Percentiles rank a stretch among this genome's conserved stretches.
Conservation (phyloP, 37 sponge, comb jelly and placozoan genomes). For the Beroe forskalii region DNA sequence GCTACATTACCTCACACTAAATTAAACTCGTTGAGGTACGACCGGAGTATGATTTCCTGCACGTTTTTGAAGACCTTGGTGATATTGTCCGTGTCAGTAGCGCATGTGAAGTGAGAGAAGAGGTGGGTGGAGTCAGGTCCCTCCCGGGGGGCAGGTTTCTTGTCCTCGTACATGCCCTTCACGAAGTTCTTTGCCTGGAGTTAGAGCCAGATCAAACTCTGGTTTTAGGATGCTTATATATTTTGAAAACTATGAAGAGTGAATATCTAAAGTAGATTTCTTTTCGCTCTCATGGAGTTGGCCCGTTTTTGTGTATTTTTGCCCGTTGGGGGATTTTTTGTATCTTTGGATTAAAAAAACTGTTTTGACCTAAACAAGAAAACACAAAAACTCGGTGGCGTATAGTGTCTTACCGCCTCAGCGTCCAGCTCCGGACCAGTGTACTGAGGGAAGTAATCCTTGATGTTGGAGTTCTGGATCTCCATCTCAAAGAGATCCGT, state of each 20-base stretch:
- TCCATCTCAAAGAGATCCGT: constrained; percentile 59
- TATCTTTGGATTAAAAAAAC: too few species aligned
- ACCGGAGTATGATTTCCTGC: constrained; percentile 31
- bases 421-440: not conserved
- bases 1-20: too few species aligned
- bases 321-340: too few species aligned
- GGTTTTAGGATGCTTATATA: too few species aligned
- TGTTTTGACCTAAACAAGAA: too few species aligned
- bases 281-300: too few species aligned
- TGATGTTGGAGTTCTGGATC: not conserved
- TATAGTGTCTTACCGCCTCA: constrained; percentile 22
- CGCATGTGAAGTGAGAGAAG: constrained; percentile 36
- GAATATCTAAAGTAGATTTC: too few species aligned
- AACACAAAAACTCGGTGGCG: too few species aligned
- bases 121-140: constrained; percentile 37
- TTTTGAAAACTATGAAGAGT: too few species aligned
- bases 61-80: constrained; percentile 48
- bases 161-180: constrained; percentile 2
- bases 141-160: not conserved
- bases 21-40: constrained; percentile 30
- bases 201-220: too few species aligned
- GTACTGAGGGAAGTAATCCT: not conserved
- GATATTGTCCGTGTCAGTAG: constrained; percentile 56
- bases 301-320: too few species aligned
- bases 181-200: not conserved